Percentiles rank a stretch among this genome's conserved stretches.
Conservation (phyloP, 2,113 vertebrate species). For the Leptodactylus fuscus region DNA sequence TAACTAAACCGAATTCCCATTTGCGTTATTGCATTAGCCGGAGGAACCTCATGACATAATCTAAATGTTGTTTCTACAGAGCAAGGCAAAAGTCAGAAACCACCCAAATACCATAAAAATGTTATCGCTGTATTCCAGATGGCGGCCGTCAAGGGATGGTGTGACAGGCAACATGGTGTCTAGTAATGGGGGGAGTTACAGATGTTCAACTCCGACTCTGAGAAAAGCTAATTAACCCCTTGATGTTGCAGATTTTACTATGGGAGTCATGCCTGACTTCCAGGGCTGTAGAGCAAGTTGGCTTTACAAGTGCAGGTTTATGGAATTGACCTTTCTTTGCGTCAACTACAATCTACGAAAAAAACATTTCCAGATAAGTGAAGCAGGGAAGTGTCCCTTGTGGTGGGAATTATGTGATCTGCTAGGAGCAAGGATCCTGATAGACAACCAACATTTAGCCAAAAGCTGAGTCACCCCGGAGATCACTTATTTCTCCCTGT, state of each 20-base stretch:
- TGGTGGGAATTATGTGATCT: too few relatives aligned
- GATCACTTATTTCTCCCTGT: too few relatives aligned
- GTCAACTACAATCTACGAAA: too few relatives aligned
- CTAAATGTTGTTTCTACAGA: not conserved
- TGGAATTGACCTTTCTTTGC: too few relatives aligned
- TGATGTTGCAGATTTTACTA: not conserved
- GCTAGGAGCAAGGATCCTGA: too few relatives aligned
- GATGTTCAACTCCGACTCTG: not conserved
- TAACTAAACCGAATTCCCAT: conserved; percentile 5
- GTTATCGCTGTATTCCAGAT: not conserved
- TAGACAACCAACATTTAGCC: too few relatives aligned
- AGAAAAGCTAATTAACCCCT: not conserved
- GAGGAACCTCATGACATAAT: conserved; percentile 1
- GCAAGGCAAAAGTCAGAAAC: not conserved
- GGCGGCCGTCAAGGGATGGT: not conserved
- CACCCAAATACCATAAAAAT: not conserved
- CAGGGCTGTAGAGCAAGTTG: too few relatives aligned
- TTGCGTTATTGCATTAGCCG: not conserved
- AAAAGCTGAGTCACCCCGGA: too few relatives aligned
- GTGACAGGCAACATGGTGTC: not conserved
- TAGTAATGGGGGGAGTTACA: not conserved
- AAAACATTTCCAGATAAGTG: too few relatives aligned
- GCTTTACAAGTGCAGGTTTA: too few relatives aligned
- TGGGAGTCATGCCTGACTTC: too few relatives aligned
- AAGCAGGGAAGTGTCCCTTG: too few relatives aligned